Conservation (phyloP, 2,113 vertebrate species). For the Chamaea fasciata region DNA sequence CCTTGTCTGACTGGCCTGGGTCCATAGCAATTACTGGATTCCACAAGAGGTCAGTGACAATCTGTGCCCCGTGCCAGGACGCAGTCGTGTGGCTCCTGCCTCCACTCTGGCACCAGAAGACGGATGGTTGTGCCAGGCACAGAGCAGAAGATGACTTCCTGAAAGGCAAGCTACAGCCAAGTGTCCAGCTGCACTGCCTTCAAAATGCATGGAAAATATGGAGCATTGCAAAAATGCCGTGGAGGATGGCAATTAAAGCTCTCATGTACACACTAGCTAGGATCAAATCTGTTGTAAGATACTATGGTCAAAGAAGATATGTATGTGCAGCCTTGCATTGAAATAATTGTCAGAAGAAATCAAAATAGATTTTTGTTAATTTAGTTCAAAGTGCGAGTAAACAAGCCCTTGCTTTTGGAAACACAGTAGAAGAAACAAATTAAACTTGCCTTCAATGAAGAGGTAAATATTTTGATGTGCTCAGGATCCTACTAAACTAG, state of each 20-base stretch:
- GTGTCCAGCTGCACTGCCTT: constrained; percentile 11
- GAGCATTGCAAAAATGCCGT: background rate
- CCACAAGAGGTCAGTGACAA: constrained; percentile 24
- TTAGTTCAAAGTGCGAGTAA: background rate
- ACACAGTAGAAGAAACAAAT: background rate
- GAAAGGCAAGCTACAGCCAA: background rate
- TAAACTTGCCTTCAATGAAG: background rate
- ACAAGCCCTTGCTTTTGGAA: background rate
- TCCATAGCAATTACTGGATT: background rate
- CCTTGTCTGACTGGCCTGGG: background rate
- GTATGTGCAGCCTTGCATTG: fast-evolving
- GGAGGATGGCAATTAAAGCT: background rate
- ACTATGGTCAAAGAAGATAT: background rate
- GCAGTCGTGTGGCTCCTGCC: fast-evolving
- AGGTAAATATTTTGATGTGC: background rate
- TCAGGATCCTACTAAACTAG: background rate
- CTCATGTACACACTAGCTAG: background rate
- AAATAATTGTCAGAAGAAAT: background rate
- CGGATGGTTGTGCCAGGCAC: background rate
- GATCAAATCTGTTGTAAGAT: background rate
- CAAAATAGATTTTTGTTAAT: background rate
- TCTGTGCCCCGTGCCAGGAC: background rate
- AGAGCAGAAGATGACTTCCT: background rate
- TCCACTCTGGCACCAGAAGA: background rate
- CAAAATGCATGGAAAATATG: background rate